A percentile compares a stretch with the other conserved stretches of the same genome.
These are phyloP conservation scores for Mythimna impura DNA, from an alignment of 2,888 invertebrate genomes.

Conservation along the genomic window DNA sequence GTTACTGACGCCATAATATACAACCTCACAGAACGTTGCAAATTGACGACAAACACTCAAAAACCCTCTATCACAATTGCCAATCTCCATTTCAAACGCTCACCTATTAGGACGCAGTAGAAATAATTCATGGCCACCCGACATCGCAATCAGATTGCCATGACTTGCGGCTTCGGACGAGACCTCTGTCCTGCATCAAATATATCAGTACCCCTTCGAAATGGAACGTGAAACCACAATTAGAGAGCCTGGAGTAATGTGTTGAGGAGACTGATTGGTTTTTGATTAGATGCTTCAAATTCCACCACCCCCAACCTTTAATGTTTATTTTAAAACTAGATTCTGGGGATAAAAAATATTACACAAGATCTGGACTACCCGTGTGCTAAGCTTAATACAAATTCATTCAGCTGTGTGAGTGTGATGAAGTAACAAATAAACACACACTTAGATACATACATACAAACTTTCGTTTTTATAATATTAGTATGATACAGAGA, in stretches of 20 bases:
- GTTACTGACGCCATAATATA: no score
- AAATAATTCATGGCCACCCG: conserved; percentile 61
- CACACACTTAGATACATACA: no score
- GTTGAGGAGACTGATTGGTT: conserved; percentile 27
- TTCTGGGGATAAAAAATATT: no score
- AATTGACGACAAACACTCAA: background rate
- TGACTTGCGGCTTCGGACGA: conserved; percentile 60
- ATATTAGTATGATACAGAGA: no score
- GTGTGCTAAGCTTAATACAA: no score
- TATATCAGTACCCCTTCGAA: conserved; percentile 59
- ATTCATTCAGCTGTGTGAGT: no score
- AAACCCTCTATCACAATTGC: conserved; percentile 32
- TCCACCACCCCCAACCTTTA: no score
- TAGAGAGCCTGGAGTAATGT: conserved; percentile 21
- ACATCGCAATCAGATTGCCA: conserved; percentile 65
- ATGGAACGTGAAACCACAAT: conserved; percentile 45
- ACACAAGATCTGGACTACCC: no score
- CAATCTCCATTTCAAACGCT: conserved; percentile 25
- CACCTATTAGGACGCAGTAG: conserved; percentile 49
- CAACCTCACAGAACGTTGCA: no score
- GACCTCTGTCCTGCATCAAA: conserved; percentile 59
- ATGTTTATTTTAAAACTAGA: background rate
- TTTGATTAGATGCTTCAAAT: conserved; percentile 33
- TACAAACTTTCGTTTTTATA: no score
- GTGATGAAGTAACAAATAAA: no score